A percentile compares a stretch with the other conserved stretches of the same genome.
These are phyloP conservation scores for Spodoptera littoralis DNA, from an alignment of 2,888 invertebrate genomes.

Conservation along the genomic window DNA sequence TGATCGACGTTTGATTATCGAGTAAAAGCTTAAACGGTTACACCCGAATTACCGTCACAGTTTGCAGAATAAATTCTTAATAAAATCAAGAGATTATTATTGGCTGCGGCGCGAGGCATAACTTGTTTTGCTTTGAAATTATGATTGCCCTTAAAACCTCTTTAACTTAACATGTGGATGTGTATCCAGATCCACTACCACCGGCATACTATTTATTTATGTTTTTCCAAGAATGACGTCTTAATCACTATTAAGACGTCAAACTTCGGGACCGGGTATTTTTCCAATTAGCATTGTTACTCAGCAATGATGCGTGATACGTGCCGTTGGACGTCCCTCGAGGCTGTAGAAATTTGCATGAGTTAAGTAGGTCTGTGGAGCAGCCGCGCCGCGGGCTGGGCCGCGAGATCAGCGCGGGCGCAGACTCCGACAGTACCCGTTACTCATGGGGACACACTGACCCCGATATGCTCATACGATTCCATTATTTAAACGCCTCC, in stretches of 20 bases:
- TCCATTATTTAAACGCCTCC: slow-evolving; percentile 66
- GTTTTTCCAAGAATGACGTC: slow-evolving; percentile 17
- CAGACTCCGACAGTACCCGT: slow-evolving; percentile 78
- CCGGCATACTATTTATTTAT: slow-evolving; percentile 16
- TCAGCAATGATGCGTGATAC: slow-evolving; percentile 64
- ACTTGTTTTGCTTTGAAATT: not conserved
- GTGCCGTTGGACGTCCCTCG: slow-evolving; percentile 60
- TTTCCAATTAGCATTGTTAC: slow-evolving; percentile 68
- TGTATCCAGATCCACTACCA: slow-evolving; percentile 12
- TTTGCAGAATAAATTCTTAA: slow-evolving; percentile 2
- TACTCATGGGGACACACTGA: slow-evolving; percentile 80
- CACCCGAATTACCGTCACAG: not conserved
- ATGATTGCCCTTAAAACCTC: slow-evolving; percentile 16
- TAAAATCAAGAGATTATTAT: not conserved
- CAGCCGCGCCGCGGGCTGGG: slow-evolving; percentile 53
- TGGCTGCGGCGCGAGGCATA: not conserved
- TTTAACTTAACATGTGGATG: slow-evolving; percentile 21
- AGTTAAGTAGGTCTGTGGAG: slow-evolving; percentile 72
- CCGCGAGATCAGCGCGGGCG: slow-evolving; percentile 56
- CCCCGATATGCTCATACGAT: slow-evolving; percentile 76
- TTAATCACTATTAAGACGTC: slow-evolving; percentile 30
- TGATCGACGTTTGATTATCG: slow-evolving; percentile 10
- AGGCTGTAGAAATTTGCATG: slow-evolving; percentile 68
- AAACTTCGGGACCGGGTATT: slow-evolving; percentile 46
- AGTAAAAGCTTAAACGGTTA: slow-evolving; percentile 10